Percentiles rank a stretch among this genome's conserved stretches.
phyloP scores from a whole-genome alignment of 2,888 invertebrate species.

The Caenorhabditis sp. region DNA sequence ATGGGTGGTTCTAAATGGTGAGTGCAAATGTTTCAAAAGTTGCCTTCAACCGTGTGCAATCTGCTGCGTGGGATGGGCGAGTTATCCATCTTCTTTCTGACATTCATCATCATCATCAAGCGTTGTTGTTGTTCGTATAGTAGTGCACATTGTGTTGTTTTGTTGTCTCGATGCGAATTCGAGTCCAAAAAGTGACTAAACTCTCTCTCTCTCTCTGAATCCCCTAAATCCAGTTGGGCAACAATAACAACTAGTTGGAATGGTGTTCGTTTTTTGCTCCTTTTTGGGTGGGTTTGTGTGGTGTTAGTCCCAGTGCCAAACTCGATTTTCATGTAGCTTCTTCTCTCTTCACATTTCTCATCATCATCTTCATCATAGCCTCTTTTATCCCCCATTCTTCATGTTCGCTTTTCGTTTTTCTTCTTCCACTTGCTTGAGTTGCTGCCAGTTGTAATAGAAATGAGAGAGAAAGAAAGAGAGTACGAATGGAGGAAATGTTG shows the following conservation, averaged over 20 bases:
- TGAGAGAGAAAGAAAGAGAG: constrained; percentile 24
- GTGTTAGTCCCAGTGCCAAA: neutral
- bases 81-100: constrained; percentile 46
- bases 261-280: constrained; percentile 3
- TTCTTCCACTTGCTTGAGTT: constrained; percentile 15
- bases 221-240: constrained; percentile 31
- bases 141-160: constrained; percentile 5
- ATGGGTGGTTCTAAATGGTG: constrained; percentile 36
- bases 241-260: constrained; percentile 7
- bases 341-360: constrained; percentile 11
- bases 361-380: constrained; percentile 22
- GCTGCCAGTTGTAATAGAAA: constrained; percentile 39
- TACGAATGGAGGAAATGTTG: constrained; percentile 36
- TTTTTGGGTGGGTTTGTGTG: too few species aligned
- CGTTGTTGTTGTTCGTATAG: constrained; percentile 55
- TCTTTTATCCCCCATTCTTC: neutral
- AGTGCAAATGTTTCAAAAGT: neutral
- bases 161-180: neutral
- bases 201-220: neutral
- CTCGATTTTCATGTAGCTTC: constrained; percentile 13
- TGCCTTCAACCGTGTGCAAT: neutral
- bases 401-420: constrained; percentile 2
- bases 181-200: neutral
- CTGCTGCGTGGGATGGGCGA: neutral
- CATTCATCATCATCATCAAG: constrained; percentile 50